Base-by-base conservation (phyloP, 2,113 vertebrate species). In the Etheostoma spectabile region DNA sequence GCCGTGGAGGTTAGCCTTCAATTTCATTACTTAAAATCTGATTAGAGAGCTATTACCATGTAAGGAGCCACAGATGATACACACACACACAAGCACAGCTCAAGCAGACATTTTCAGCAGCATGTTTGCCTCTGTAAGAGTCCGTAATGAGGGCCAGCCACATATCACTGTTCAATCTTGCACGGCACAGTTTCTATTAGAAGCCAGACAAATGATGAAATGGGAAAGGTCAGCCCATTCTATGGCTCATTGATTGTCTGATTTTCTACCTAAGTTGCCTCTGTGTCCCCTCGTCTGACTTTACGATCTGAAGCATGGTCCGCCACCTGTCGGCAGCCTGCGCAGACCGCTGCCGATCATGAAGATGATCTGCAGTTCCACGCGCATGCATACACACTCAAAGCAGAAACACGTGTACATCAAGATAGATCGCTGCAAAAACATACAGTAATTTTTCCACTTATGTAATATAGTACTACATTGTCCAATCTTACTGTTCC, bases 111-210 rank as follows among this genome's bases (percentile, higher is more conserved):
- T 74, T 1, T 57, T 49, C 60, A 46, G 57, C 48, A 45, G 64
- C 68, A 51, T 42, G 21, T 68, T 71, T 76, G 46, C 68, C 64
- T 74, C 63, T 0, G 68, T 52, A 48, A 12, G 38, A 73, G 76
- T 45, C 61, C 2, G 0, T 83, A 91, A 86, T 85, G 74, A 90
- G 76, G 24, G 33, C 51, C 55, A 30, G 46, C 48, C 72, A 56
- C 80, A 85, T 51, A 69, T 88, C 64, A 78, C 74, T 61, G 75
- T 79, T 89, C 92, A 90, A 90, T 92, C 87, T 89, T 86, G 87
- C 61, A 46, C 83, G 83, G 69, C 51, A 16, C 66, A 35, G 75
- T 75, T 89, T 87, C 83, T 84, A 84, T 89, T 86, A 87, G 80
- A 85, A 81, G 68, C 68, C 46, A 86, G 86, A 66, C 82, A 77